Evolutionary conservation across 1,140 invertebrate species (phyloP).

Genomic region (Agrilus planipennis): DNA sequence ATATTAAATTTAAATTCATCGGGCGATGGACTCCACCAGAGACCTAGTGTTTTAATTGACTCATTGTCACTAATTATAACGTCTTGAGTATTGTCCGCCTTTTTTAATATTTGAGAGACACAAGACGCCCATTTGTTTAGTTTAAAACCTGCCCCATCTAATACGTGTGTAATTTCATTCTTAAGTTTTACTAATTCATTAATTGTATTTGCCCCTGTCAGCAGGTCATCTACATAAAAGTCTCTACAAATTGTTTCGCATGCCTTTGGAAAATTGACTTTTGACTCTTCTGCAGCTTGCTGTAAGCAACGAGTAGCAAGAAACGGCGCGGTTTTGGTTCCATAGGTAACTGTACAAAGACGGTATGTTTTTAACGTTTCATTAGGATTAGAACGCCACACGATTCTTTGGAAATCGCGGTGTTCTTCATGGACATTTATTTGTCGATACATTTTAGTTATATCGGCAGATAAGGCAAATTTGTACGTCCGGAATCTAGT

Average conservation of each 20-base stretch:
- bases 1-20: neutral
- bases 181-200: conserved; percentile 4
- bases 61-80: neutral
- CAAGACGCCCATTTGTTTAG: conserved; percentile 24
- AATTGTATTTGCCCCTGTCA: conserved; percentile 27
- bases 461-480: conserved; percentile 28
- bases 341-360: conserved; percentile 33
- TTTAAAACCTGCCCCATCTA: conserved; percentile 15
- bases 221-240: conserved; percentile 38
- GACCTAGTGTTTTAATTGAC: neutral
- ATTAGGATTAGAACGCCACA: conserved; percentile 27
- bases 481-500: conserved; percentile 30
- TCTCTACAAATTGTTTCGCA: conserved; percentile 24
- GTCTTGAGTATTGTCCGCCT: neutral
- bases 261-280: conserved; percentile 16
- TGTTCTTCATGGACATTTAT: conserved; percentile 28
- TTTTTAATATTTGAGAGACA: conserved; percentile 1
- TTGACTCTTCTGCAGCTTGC: conserved; percentile 19
- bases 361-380: conserved; percentile 24
- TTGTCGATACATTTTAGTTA: conserved; percentile 36
- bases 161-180: conserved; percentile 12
- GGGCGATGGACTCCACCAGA: neutral
- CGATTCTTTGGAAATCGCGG: conserved; percentile 31
- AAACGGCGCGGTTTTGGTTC: conserved; percentile 29
- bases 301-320: conserved; percentile 26